A percentile compares a stretch with the other conserved stretches of the same genome.
Conservation (phyloP, 2,113 vertebrate species). For the Cryptotis parvus region DNA sequence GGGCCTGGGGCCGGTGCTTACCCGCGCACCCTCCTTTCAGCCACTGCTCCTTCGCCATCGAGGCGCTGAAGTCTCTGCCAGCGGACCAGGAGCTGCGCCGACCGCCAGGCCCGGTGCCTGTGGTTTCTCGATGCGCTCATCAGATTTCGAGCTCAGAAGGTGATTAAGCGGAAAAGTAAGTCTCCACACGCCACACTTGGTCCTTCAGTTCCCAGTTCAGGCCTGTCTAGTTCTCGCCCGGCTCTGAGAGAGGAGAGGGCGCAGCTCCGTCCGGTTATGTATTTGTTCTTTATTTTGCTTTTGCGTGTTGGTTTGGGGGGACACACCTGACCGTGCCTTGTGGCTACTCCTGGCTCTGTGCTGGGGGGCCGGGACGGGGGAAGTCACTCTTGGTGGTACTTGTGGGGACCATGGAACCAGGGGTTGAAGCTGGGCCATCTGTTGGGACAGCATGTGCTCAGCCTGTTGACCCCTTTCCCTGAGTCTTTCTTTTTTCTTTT, state of each 20-base stretch:
- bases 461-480: too few relatives aligned
- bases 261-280: not conserved
- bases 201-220: not conserved
- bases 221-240: not conserved
- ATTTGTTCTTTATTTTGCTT: too few relatives aligned
- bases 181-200: slow-evolving; percentile 21
- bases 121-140: slow-evolving; percentile 93
- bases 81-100: slow-evolving; percentile 81
- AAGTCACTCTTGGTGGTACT: too few relatives aligned
- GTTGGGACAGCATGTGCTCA: too few relatives aligned
- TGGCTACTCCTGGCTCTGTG: too few relatives aligned
- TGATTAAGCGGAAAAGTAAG: slow-evolving; percentile 92
- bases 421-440: too few relatives aligned
- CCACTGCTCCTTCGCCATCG: slow-evolving; percentile 87
- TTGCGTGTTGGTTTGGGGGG: too few relatives aligned
- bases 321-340: too few relatives aligned
- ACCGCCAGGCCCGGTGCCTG: slow-evolving; percentile 88
- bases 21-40: slow-evolving; percentile 71
- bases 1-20: not conserved
- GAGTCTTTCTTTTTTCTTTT: too few relatives aligned
- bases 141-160: slow-evolving; percentile 87
- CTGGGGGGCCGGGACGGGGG: too few relatives aligned
- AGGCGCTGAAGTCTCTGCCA: slow-evolving; percentile 89
- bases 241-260: not conserved
- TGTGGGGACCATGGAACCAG: too few relatives aligned